Base-by-base conservation (phyloP, 2,113 vertebrate genomes). In the Cyprinodon variegatus region DNA sequence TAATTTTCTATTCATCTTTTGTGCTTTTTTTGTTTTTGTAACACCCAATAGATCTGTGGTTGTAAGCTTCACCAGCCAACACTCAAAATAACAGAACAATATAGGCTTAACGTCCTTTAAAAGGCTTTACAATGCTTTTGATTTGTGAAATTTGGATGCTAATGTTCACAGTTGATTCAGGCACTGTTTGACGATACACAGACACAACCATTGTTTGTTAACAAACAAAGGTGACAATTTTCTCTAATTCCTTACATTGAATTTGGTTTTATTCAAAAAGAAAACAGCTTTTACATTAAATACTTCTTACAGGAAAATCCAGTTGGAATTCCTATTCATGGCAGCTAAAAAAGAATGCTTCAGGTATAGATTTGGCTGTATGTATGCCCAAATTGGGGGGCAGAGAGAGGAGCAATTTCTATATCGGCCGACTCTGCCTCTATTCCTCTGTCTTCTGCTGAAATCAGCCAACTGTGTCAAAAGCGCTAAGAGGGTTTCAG, bases 331-430 rank as follows among this genome's bases (percentile, higher is more conserved):
- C 11, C 36, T 9, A 38, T 68, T 17, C 46, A 39, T 11, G n/a
- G 40, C 15, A 45, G 40, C 4, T 37, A 2, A 17, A 2, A 68
- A 46, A 69, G 20, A 65, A 3, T 40, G 65, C 59, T 65, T 65
- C 45, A 15, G 41, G 57, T 48, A 70, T n/a, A 61, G 50, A 66
- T 61, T 61, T 29, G 68, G 60, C 73, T 77, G 38, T 40, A 45
- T 77, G 60, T 11, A 2, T 63, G 39, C 46, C 64, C 67, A 45
- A 11, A 53, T 70, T 71, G 53, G 41, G 15, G 70, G 68, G 70
- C 65, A 38, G 22, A 85, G 64, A 72, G 4, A 70, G 74, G 69
- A 82, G 71, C 68, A 85, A 78, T 72, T 83, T 64, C 65, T 70
- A 20, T 64, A 38, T 68, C 37, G 11, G 67, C 75, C 68, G 43